Conservation (phyloP, 2,888 invertebrate species). For the Tortrix viridana region DNA sequence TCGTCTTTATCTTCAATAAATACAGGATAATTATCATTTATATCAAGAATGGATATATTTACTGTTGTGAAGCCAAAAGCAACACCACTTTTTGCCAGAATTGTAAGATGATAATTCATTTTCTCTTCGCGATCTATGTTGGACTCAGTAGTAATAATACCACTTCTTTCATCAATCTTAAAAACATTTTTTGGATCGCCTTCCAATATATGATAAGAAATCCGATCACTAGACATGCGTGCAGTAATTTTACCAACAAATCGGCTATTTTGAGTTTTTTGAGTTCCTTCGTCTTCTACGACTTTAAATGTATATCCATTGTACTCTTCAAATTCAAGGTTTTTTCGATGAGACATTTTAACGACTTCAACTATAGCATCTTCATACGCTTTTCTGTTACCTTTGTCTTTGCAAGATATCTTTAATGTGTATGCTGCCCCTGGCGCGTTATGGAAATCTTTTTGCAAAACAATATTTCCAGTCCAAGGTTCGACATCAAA, state of each 20-base stretch:
- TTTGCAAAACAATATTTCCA: constrained; percentile 89
- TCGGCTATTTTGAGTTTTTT: constrained; percentile 85
- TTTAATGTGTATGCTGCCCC: constrained; percentile 89
- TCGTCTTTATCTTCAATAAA: constrained; percentile 92
- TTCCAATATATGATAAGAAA: constrained; percentile 90
- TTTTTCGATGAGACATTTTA: constrained; percentile 88
- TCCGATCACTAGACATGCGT: constrained; percentile 84
- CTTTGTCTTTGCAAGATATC: constrained; percentile 92
- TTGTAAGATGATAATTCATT: constrained; percentile 89
- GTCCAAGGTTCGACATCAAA: constrained; percentile 92
- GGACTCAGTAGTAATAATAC: constrained; percentile 90
- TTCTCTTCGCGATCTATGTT: constrained; percentile 93
- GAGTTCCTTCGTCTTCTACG: constrained; percentile 90
- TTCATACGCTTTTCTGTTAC: constrained; percentile 88
- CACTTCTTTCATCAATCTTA: constrained; percentile 90
- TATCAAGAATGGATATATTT: constrained; percentile 91
- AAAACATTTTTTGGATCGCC: constrained; percentile 92
- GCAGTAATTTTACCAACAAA: constrained; percentile 91
- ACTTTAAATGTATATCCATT: constrained; percentile 93
- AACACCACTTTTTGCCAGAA: constrained; percentile 91
- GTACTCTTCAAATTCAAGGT: constrained; percentile 89
- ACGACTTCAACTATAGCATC: constrained; percentile 93
- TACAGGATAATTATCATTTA: constrained; percentile 95
- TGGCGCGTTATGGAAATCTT: constrained; percentile 85
- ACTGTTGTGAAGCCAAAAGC: constrained; percentile 91